Conservation (phyloP, 2,113 vertebrate genomes). For the Leptocoma aspasia region DNA sequence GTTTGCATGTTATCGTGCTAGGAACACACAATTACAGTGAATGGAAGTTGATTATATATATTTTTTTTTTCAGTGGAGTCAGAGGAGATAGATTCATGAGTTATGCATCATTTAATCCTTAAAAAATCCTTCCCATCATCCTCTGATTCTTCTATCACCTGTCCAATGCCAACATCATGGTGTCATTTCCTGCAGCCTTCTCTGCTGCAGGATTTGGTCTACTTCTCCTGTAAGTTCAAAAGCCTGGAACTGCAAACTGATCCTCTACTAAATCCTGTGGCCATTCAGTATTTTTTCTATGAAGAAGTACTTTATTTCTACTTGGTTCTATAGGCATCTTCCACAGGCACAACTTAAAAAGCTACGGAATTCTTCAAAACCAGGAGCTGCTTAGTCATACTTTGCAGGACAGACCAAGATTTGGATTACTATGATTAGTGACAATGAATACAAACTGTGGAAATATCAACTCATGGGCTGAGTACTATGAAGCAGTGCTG, state of each 20-base stretch:
- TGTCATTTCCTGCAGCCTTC: background rate
- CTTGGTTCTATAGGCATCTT: background rate
- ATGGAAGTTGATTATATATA: background rate
- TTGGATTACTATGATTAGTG: background rate
- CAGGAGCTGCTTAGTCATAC: background rate
- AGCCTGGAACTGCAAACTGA: background rate
- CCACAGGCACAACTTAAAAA: background rate
- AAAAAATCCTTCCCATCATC: background rate
- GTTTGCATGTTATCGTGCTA: background rate
- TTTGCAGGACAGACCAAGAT: background rate
- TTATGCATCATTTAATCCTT: background rate
- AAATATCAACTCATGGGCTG: background rate
- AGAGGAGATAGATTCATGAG: background rate
- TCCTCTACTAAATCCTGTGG: background rate
- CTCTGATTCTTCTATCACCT: background rate
- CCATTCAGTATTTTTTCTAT: background rate
- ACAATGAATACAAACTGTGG: background rate
- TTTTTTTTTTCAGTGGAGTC: background rate
- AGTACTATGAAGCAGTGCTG: background rate
- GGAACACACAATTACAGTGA: background rate
- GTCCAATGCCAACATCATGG: background rate
- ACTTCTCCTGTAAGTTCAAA: background rate
- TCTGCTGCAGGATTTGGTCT: background rate
- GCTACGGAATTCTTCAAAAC: background rate
- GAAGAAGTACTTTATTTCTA: background rate